A percentile compares a stretch with the other conserved stretches of the same genome.
Conservation (phyloP, 2,888 invertebrate genomes). For the Tenthredo livida region DNA sequence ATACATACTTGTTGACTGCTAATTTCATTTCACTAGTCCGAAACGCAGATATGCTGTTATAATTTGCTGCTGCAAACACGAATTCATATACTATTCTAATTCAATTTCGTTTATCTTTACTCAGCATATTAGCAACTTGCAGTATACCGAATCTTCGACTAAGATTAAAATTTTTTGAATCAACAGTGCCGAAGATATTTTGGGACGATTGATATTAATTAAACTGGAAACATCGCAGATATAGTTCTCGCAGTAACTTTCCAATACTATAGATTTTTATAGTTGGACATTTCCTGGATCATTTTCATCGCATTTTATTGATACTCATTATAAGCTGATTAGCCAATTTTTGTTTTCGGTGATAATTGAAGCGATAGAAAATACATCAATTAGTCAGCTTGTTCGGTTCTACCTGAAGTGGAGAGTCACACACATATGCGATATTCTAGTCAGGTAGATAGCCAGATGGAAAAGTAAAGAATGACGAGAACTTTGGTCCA, state of each 20-base stretch:
- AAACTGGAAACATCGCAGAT: not conserved
- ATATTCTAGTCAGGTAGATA: conserved; percentile 33
- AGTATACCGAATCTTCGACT: not conserved
- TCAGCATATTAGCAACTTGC: not conserved
- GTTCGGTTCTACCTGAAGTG: not conserved
- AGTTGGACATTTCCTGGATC: not conserved
- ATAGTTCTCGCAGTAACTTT: not conserved
- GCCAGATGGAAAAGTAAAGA: conserved; percentile 9
- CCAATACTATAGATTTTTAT: not conserved
- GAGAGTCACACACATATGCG: not conserved
- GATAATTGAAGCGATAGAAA: not conserved
- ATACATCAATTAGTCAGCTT: conserved; percentile 26
- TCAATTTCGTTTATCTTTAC: not conserved
- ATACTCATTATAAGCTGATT: not conserved
- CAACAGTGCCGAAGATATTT: not conserved
- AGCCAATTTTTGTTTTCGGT: not conserved
- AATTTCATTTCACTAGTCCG: not conserved
- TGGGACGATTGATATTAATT: not conserved
- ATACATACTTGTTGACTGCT: not conserved
- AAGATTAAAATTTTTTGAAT: not conserved
- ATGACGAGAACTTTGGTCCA: conserved; percentile 31
- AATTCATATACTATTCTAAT: not conserved
- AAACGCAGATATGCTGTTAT: not conserved
- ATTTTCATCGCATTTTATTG: not conserved
- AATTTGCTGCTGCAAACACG: not conserved